Evolutionary conservation across 2,888 invertebrate genomes (phyloP), one percentile per base, ranked within the genome.

Genomic region (Villa cingulata): DNA sequence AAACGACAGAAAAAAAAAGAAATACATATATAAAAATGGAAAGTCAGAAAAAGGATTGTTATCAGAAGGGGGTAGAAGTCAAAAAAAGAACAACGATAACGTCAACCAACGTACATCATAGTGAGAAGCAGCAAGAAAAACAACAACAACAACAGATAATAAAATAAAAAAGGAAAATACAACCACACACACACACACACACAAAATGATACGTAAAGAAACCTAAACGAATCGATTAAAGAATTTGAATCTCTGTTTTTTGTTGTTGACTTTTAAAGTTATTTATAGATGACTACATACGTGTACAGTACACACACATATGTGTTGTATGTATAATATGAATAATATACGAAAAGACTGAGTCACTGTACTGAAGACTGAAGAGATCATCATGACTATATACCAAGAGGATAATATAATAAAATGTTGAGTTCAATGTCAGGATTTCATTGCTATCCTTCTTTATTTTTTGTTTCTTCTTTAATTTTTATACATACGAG

Each of bases 401-500:
- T 1, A 23, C 20, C 34, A 20, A 27, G 49, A 51, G 49, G 49
- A 49, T 48, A 48, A 19, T 15, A 17, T 9, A 46, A 20, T 12
- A 42, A 45, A n/a, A 6, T 23, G 7, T 23, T 37, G 41, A 50
- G 44, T 47, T 44, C 46, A 47, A 44, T 44, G 47, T 45, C 50
- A 50, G 50, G 50, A 48, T 50, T 50, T 50, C 40, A 45, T 40
- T 43, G 34, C 48, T 45, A 36, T 37, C 43, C 42, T n/a, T 23
- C 45, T 34, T 36, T 23, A n/a, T 34, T 32, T 32, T 14, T 9
- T 32, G n/a, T n/a, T n/a, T n/a, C n/a, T n/a, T n/a, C n/a, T n/a
- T n/a, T n/a, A n/a, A n/a, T n/a, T n/a, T n/a, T n/a, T n/a, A n/a
- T n/a, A n/a, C n/a, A n/a, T n/a, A n/a, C n/a, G n/a, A n/a, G n/a